Evolutionary conservation across 2,888 invertebrate species (phyloP), one percentile per base, ranked within the genome.

Genomic region (Minunthozetes semirufus): DNA sequence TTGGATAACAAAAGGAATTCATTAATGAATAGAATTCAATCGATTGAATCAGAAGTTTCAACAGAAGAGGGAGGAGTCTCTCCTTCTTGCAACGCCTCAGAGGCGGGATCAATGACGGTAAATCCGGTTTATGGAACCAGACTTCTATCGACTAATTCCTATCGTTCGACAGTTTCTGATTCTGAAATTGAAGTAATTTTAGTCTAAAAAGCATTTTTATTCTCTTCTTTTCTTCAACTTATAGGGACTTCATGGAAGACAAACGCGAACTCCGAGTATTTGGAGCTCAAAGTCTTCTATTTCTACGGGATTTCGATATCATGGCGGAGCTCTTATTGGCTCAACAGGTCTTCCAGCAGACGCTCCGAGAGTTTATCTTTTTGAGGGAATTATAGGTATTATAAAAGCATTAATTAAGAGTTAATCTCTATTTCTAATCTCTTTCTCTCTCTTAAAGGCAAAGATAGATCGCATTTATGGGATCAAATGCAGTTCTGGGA

Each of bases 401-500:
- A n/a, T n/a, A n/a, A 84, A 89, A 73, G 83, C 89, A 19, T 56
- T 9, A 53, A n/a, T 59, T 78, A 88, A n/a, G 13, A 42, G 19
- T 77, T 25, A 13, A 56, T 19, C 13, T 11, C 22, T 6, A 56
- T 19, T 33, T n/a, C 38, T 13, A 17, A 70, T 73, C 25, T 27
- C 9, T 38, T 4, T 15, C 9, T 72, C 76, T 42, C 15, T 19
- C 13, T 13, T 13, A 13, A 48, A 71, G 78, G 78, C 13, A 79
- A 79, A 77, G 79, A 79, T 11, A 38, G 79, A 15, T 77, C 77
- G 38, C 73, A 88, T 75, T 84, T 99, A 42, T 99, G 98, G 98
- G 97, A 98, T 84, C 95, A 98, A 86, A 94, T 95, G 92, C 94
- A 95, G 82, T 99, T 99, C 84, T 99, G 99, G 99, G 99, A 99